Conservation (phyloP, 2,113 vertebrate species). For the Entomyzon cyanotis region DNA sequence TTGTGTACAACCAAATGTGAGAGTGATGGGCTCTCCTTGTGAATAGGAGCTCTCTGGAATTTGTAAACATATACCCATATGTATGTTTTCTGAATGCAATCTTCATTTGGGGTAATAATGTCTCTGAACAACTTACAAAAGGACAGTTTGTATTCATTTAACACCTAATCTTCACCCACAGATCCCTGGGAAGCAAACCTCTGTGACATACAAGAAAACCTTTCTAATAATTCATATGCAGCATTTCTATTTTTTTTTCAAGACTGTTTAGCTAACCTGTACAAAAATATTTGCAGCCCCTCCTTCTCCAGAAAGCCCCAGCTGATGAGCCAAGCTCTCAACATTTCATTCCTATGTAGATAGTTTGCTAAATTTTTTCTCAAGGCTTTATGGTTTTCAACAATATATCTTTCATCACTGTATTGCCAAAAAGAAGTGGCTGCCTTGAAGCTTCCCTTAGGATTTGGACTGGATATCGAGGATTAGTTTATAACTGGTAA, state of each 20-base stretch:
- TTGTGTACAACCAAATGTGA: background rate
- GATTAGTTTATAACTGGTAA: constrained; percentile 78
- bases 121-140: background rate
- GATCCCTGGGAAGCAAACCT: background rate
- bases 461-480: constrained; percentile 72
- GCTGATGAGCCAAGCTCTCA: constrained; percentile 72
- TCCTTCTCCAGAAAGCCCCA: constrained; percentile 61
- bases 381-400: constrained; percentile 75
- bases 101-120: background rate
- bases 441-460: constrained; percentile 68
- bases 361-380: constrained; percentile 76
- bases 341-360: constrained; percentile 76
- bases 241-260: constrained; percentile 42
- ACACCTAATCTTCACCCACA: background rate
- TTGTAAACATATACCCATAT: background rate
- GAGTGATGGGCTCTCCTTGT: background rate
- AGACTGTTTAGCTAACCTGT: constrained; percentile 1
- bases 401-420: constrained; percentile 81
- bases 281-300: constrained; percentile 53
- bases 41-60: background rate
- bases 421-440: constrained; percentile 73
- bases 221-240: constrained; percentile 11
- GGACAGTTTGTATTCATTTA: background rate
- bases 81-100: background rate
- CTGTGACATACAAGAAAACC: background rate